Conservation (phyloP, 2,113 vertebrate genomes). For the Pituophis catenifer region DNA sequence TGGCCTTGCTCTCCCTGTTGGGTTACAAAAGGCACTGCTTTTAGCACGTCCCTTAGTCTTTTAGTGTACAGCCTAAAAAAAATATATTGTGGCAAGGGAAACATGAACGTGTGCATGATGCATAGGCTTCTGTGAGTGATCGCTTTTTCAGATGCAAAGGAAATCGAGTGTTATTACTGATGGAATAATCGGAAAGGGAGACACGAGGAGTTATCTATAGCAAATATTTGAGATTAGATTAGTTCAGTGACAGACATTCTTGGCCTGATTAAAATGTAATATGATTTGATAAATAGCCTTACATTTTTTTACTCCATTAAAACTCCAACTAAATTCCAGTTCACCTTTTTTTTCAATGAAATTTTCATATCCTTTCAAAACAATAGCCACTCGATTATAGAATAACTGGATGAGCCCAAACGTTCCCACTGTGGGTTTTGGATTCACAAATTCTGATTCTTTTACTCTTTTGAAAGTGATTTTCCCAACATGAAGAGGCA, state of each 20-base stretch:
- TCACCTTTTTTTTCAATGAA: not conserved
- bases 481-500: not conserved
- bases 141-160: not conserved
- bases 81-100: not conserved
- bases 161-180: not conserved
- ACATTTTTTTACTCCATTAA: not conserved
- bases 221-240: not conserved
- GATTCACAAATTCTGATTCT: not conserved
- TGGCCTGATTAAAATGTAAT: not conserved
- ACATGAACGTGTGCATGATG: not conserved
- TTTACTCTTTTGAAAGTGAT: not conserved
- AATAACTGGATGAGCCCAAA: not conserved
- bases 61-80: not conserved
- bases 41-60: not conserved
- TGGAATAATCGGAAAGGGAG: not conserved
- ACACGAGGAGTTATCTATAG: not conserved
- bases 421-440: not conserved
- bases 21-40: not conserved
- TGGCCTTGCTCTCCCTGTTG: constrained; percentile 22
- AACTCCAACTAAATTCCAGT: not conserved
- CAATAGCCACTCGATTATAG: not conserved
- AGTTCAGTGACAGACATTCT: not conserved
- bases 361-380: not conserved
- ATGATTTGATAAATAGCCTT: not conserved
- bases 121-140: not conserved